Conservation (phyloP, 1,140 invertebrate genomes). For the Drosophila lacteicornis region DNA sequence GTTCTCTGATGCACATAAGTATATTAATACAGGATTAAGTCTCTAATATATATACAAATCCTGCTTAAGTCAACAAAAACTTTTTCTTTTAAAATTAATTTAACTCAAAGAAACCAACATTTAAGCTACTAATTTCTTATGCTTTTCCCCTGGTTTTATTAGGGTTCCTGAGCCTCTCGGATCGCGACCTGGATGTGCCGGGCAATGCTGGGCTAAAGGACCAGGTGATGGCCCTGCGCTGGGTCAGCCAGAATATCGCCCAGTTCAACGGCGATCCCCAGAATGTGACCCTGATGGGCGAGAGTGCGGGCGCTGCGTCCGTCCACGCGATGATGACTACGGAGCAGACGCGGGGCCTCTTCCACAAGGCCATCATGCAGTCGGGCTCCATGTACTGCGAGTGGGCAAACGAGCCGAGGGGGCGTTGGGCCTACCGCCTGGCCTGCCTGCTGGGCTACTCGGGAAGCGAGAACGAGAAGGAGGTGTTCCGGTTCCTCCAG, state of each 20-base stretch:
- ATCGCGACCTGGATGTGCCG: slow-evolving; percentile 76
- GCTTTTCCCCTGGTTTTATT: background rate
- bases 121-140: too few relatives aligned
- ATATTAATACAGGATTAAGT: too few relatives aligned
- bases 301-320: slow-evolving; percentile 80
- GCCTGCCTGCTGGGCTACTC: slow-evolving; percentile 69
- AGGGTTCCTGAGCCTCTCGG: slow-evolving; percentile 79
- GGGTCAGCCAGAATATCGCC: slow-evolving; percentile 78
- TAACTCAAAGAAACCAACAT: background rate
- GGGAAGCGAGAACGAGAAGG: slow-evolving; percentile 77
- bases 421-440: slow-evolving; percentile 52
- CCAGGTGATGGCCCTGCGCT: slow-evolving; percentile 84
- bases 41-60: too few relatives aligned
- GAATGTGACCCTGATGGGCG: slow-evolving; percentile 79
- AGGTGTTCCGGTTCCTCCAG: slow-evolving; percentile 81
- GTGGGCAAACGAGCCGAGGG: slow-evolving; percentile 58
- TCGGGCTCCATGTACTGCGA: slow-evolving; percentile 86
- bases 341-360: slow-evolving; percentile 85
- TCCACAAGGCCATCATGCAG: slow-evolving; percentile 87
- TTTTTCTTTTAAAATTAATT: background rate
- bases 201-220: slow-evolving; percentile 84
- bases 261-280: slow-evolving; percentile 80
- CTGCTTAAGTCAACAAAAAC: too few relatives aligned
- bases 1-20: too few relatives aligned
- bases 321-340: slow-evolving; percentile 66